Evolutionary conservation across 2,888 invertebrate genomes (phyloP).

Genomic region (Catocala nupta): DNA sequence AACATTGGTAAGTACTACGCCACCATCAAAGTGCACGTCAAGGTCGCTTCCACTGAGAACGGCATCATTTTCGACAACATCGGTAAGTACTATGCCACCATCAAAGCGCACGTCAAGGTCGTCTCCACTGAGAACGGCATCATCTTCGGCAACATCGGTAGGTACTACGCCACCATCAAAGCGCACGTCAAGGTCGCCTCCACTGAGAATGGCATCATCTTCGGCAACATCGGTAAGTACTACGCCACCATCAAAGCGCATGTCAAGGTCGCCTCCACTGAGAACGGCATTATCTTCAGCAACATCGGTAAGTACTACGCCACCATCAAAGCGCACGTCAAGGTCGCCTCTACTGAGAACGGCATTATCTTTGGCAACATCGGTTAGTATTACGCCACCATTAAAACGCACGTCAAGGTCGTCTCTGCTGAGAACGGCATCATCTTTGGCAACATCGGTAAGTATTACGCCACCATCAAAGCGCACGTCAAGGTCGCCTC

Average conservation of each 20-base stretch:
- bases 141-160: constrained; percentile 99
- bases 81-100: too few species aligned
- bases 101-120: constrained; percentile 76
- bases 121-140: constrained; percentile 99
- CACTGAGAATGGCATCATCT: neutral
- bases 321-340: too few species aligned
- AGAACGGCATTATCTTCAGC: constrained; percentile 99
- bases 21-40: too few species aligned
- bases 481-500: too few species aligned
- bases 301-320: constrained; percentile 92
- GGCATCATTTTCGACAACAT: neutral
- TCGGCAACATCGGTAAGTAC: constrained; percentile 70
- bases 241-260: constrained; percentile 99
- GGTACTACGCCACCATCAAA: neutral
- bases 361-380: neutral
- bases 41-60: too few species aligned
- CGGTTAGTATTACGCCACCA: too few species aligned
- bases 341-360: neutral
- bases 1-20: constrained; percentile 92
- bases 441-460: neutral
- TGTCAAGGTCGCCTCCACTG: constrained; percentile 99
- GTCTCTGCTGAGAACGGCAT: too few species aligned
- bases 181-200: too few species aligned
- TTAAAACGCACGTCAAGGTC: too few species aligned
- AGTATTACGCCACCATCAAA: too few species aligned